Conservation (phyloP, 2,797 vertebrate genomes). For the Botia kubotai region DNA sequence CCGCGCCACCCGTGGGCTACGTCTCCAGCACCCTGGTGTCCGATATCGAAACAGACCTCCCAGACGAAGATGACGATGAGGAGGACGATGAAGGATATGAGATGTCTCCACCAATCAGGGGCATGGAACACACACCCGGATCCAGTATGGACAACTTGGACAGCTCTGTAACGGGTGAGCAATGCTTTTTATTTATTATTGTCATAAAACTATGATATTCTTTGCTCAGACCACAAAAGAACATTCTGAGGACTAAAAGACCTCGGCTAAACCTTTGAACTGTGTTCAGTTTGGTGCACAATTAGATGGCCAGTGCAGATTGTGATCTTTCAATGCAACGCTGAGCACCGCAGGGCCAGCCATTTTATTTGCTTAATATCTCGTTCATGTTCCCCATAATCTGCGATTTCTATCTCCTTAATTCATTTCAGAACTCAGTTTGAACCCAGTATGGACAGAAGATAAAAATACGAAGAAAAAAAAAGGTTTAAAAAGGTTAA, state of each 20-base stretch:
- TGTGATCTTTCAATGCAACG: neutral
- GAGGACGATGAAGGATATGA: slow-evolving; percentile 90
- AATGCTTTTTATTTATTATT: neutral
- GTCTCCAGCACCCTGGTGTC: slow-evolving; percentile 96
- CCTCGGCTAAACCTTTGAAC: slow-evolving; percentile 1
- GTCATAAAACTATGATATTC: neutral
- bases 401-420: slow-evolving; percentile 30
- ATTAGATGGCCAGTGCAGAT: slow-evolving; percentile 26
- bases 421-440: slow-evolving; percentile 31
- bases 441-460: slow-evolving; percentile 24
- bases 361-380: slow-evolving; percentile 52
- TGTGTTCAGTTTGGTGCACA: neutral
- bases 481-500: slow-evolving; percentile 15
- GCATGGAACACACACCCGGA: slow-evolving; percentile 93
- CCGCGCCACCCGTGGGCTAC: slow-evolving; percentile 93
- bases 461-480: slow-evolving; percentile 16
- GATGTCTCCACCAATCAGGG: slow-evolving; percentile 87
- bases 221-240: neutral
- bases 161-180: slow-evolving; percentile 95
- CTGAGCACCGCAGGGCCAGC: neutral
- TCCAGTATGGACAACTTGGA: slow-evolving; percentile 99
- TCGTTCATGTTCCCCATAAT: slow-evolving; percentile 6
- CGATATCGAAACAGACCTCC: slow-evolving; percentile 95
- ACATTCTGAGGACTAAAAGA: neutral
- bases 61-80: slow-evolving; percentile 84